Conservation (phyloP, 2,888 invertebrate species). For the Aphidoletes aphidimyza region DNA sequence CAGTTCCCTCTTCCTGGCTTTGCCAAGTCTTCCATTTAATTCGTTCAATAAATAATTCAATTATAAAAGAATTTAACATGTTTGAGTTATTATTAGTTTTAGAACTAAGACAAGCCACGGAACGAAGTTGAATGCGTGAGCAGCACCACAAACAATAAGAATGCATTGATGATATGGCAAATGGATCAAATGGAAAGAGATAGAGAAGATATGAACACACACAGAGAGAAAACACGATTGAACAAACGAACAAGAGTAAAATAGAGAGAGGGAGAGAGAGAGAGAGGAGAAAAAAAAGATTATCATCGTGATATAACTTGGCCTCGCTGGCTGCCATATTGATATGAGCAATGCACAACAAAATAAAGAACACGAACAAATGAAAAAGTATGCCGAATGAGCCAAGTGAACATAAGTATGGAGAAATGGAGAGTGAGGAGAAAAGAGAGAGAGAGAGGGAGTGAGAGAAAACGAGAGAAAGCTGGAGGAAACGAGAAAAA, state of each 20-base stretch:
- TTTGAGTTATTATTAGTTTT: constrained; percentile 45
- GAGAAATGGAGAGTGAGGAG: neutral
- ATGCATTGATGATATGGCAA: neutral
- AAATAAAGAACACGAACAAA: neutral
- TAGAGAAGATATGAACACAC: too few species aligned
- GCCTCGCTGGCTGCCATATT: neutral
- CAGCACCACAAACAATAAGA: constrained; percentile 1
- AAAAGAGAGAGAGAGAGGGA: neutral
- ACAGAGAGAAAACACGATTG: too few species aligned
- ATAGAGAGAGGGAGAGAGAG: too few species aligned
- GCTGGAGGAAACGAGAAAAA: too few species aligned
- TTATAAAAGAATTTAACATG: constrained; percentile 55
- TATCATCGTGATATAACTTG: constrained; percentile 19
- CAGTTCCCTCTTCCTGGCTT: neutral
- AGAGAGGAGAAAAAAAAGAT: neutral
- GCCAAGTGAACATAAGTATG: neutral
- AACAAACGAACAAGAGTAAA: too few species aligned
- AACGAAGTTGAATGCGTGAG: neutral
- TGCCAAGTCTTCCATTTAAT: neutral
- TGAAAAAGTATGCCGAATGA: neutral
- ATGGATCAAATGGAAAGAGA: too few species aligned
- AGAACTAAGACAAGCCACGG: neutral
- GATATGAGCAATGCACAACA: constrained; percentile 1
- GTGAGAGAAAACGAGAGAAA: neutral
- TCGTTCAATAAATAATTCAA: constrained; percentile 54